Conservation (phyloP, 2,888 invertebrate species). For the Zelleria hepariella region DNA sequence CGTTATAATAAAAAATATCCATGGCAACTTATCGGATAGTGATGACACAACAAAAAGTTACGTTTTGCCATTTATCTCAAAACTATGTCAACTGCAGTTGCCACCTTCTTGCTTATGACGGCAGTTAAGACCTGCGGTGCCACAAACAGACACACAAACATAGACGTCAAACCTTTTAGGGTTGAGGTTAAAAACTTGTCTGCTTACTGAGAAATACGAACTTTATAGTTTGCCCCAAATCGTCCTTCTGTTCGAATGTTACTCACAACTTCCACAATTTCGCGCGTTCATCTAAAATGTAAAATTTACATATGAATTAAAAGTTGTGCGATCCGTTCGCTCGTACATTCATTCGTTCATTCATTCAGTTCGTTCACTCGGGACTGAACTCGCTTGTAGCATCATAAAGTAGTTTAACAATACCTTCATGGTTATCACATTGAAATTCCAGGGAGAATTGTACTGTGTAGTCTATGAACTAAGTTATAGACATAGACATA, state of each 20-base stretch:
- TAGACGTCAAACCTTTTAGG: no score
- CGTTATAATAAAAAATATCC: no score
- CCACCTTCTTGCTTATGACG: no score
- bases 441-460: neutral
- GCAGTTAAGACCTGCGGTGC: no score
- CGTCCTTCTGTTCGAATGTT: neutral
- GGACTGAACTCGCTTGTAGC: neutral
- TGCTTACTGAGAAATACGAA: no score
- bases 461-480: neutral
- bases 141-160: no score
- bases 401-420: neutral
- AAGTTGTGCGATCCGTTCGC: neutral
- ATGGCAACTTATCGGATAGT: no score
- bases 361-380: neutral
- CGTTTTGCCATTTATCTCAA: no score
- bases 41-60: no score
- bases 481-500: no score
- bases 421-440: neutral
- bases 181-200: no score
- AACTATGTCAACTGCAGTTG: no score
- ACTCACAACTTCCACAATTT: neutral
- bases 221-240: neutral
- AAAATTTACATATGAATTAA: slow-evolving; percentile 1
- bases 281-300: neutral
- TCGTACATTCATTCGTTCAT: neutral